A percentile compares a stretch with the other conserved stretches of the same genome.
These are phyloP conservation scores for Megalops cyprinoides DNA, from an alignment of 2,797 vertebrate species.

Conservation along the genomic window DNA sequence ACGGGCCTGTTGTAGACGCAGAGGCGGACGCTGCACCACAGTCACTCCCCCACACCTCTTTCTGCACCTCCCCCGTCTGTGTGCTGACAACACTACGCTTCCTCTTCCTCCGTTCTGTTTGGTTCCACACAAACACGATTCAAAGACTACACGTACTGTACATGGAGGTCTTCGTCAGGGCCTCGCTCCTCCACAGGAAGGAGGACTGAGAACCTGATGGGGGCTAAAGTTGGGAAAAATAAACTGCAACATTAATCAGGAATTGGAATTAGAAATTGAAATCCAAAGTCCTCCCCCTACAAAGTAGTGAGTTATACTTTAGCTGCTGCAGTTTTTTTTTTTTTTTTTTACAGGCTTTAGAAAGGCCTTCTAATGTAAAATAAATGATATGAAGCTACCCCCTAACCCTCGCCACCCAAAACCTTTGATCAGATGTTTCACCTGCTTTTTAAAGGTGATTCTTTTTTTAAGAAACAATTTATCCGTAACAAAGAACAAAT, in stretches of 20 bases:
- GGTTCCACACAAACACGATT: background rate
- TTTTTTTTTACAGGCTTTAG: background rate
- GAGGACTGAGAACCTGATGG: background rate
- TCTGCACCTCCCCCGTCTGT: constrained; percentile 34
- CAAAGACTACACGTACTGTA: background rate
- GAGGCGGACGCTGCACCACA: background rate
- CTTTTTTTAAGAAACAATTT: constrained; percentile 32
- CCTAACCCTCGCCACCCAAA: background rate
- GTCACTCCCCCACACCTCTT: constrained; percentile 31
- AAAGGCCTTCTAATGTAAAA: background rate
- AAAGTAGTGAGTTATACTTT: background rate
- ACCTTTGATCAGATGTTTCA: background rate
- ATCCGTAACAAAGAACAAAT: constrained; percentile 65
- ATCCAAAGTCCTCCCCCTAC: background rate
- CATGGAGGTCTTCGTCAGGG: background rate
- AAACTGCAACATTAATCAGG: background rate
- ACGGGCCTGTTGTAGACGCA: constrained; percentile 29
- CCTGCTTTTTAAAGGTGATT: constrained; percentile 24
- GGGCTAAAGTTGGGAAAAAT: background rate
- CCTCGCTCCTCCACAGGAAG: background rate
- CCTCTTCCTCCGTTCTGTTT: constrained; percentile 52
- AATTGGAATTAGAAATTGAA: background rate
- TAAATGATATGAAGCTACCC: background rate
- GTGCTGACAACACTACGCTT: constrained; percentile 42
- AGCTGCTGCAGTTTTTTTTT: background rate